Evolutionary conservation across 2,113 vertebrate genomes (phyloP).

Genomic region (Gymnogyps californianus): DNA sequence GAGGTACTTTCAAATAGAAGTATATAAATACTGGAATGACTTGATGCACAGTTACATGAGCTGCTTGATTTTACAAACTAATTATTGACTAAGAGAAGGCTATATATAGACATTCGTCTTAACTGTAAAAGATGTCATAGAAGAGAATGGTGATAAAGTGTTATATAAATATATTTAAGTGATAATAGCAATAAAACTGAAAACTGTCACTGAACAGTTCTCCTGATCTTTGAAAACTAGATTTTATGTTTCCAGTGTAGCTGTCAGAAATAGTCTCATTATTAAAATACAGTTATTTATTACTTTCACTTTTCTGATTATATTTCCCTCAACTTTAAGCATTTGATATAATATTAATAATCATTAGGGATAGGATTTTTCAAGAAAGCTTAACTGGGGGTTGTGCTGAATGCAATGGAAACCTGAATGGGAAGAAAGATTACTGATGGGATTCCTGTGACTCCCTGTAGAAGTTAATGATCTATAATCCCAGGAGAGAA

Average conservation of each 20-base stretch:
- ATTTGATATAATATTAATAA: not conserved
- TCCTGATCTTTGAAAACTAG: constrained; percentile 12
- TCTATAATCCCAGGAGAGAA: not conserved
- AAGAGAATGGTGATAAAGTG: not conserved
- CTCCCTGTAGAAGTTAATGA: not conserved
- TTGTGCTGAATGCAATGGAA: not conserved
- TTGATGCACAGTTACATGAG: not conserved
- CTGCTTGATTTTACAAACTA: constrained; percentile 48
- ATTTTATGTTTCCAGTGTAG: constrained; percentile 4
- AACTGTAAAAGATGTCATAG: constrained; percentile 24
- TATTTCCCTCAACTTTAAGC: not conserved
- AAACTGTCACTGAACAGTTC: constrained; percentile 9
- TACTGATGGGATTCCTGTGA: not conserved
- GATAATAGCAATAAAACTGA: constrained; percentile 30
- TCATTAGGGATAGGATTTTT: not conserved
- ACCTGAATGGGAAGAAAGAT: not conserved
- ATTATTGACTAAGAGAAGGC: constrained; percentile 32
- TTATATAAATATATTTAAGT: constrained; percentile 54
- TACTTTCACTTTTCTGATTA: not conserved
- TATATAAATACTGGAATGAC: not conserved
- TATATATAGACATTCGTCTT: constrained; percentile 44
- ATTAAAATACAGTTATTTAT: not conserved
- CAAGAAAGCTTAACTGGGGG: not conserved
- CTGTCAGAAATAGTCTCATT: not conserved
- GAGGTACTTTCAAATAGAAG: not conserved